Base-by-base conservation (phyloP, 2,888 invertebrate genomes). In the Mantis religiosa region DNA sequence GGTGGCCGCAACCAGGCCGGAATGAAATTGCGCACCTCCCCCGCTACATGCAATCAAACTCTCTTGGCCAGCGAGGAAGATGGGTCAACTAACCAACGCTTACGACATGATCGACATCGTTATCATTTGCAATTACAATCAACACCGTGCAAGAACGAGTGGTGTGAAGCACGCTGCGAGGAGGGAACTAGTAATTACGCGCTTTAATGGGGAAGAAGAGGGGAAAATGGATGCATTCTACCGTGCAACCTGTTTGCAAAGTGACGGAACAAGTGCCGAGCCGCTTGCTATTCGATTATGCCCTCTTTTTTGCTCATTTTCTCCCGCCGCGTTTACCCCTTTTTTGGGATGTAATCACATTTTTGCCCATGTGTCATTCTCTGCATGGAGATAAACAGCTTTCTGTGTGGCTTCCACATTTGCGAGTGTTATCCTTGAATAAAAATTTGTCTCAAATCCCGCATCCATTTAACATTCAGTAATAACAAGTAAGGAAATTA, bases 111-210 rank as follows among this genome's bases (percentile, higher is more conserved):
- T 71, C 54, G 54, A 71, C 54, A 71, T 25, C 54, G 54, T 71
- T 71, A 85, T 85, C 85, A 85, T 85, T 85, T 85, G 47, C 85
- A 85, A 84, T 84, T 84, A 84, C 84, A 84, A 84, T 84, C 84
- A 34, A 47, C 47, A 47, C 47, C 54, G 54, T 71, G 54, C 54
- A 71, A 71, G 54, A 71, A 71, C 54, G 54, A 71, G 54, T 71
- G 54, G 54, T 71, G 54, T 71, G 54, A 71, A 71, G 54, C 25
- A 25, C 54, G 54, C 54, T 3, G 54, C 25, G 20, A 1, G 54
- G 54, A 25, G 54, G 54, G 54, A 25, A 15, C 15, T 71, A 15
- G 54, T 71, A 71, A 71, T 71, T 71, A 71, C 54, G 20, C 54
- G 54, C 54, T 71, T 71, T 71, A 71, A 71, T 71, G 20, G 54